Evolutionary conservation across 1,140 invertebrate species (phyloP), one percentile per base, ranked within the genome.

Genomic region (Sarcophaga bullata): DNA sequence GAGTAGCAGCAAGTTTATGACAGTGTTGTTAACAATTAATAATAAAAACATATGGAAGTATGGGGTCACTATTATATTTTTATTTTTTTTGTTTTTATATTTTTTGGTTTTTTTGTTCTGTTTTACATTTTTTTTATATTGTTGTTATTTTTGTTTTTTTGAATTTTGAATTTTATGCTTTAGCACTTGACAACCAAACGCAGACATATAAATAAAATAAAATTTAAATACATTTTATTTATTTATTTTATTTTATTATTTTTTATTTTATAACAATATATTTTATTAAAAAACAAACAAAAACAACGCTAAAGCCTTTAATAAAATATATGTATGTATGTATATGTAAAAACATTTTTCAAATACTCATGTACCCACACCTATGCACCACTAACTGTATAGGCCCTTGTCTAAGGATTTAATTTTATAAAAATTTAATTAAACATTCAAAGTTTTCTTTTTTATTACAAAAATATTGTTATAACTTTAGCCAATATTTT

Each of bases 81-180:
- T n/a, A 15, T 58, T 58, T 58, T 58, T 11, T 58, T 68, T 68
- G 62, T 19, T 17, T n/a, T 25, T 25, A 15, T 62, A 62, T 11
- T 13, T 15, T 11, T 62, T 1, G 1, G 1, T 15, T n/a, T 62
- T 15, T n/a, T 62, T 62, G 10, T 62, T 19, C 19, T 15, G 19
- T 68, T 68, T 52, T 52, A 6, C 1, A 52, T 52, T 52, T 50
- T 68, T 54, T 72, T 72, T 72, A 19, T 72, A 19, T 62, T 8
- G 5, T 8, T 62, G 6, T 62, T 62, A 6, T 62, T 25, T 47
- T 11, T 46, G 37, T 78, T 78, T 78, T 78, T 78, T 78, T 15
- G 75, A 37, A 78, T 78, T 78, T 78, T 50, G 75, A 78, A 78
- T 78, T 78, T 78, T 78, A 78, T 78, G 75, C 75, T 78, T 78